Conservation (phyloP, 2,113 vertebrate genomes). For the Phaethon lepturus region DNA sequence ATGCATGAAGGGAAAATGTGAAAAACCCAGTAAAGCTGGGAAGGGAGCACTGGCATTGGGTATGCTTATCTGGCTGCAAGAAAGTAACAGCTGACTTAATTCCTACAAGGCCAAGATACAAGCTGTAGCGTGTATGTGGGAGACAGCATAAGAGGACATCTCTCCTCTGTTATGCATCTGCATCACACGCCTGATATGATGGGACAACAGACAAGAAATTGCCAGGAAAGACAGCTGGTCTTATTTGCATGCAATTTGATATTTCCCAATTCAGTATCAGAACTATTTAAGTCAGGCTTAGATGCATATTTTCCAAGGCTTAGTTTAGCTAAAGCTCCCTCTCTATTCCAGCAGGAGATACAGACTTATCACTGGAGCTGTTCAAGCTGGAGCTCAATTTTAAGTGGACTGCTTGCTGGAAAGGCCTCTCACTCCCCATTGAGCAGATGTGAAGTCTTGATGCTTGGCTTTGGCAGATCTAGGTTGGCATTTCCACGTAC, state of each 20-base stretch:
- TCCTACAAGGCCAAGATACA: not conserved
- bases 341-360: not conserved
- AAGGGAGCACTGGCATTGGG: not conserved
- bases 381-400: not conserved
- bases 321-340: not conserved
- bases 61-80: not conserved
- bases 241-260: not conserved
- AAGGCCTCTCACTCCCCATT: not conserved
- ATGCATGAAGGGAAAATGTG: not conserved
- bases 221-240: not conserved
- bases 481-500: not conserved
- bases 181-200: not conserved
- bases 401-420: not conserved
- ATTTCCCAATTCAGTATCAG: not conserved
- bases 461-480: not conserved
- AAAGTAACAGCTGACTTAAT: not conserved
- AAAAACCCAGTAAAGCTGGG: not conserved
- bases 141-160: not conserved
- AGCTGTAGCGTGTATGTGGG: rapidly evolving
- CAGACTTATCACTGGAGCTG: not conserved
- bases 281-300: not conserved
- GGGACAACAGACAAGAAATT: not conserved
- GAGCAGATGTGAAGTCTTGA: not conserved
- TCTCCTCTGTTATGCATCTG: not conserved
- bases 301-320: not conserved